Percentiles rank a stretch among this genome's conserved stretches.
phyloP scores from a whole-genome alignment of 2,113 vertebrate species.

The Rhinoderma darwinii region DNA sequence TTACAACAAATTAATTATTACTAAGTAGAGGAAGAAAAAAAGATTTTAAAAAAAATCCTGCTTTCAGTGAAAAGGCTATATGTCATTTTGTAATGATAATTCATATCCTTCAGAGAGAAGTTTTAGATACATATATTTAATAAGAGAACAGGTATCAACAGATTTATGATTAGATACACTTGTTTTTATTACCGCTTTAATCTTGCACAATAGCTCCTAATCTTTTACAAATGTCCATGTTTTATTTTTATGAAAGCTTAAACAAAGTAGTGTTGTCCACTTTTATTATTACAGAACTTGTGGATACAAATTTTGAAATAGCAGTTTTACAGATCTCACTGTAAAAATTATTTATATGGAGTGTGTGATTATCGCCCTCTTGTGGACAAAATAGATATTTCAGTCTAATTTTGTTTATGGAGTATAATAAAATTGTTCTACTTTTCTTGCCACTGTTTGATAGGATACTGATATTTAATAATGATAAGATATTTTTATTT shows the following conservation, averaged over 20 bases:
- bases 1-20: background rate
- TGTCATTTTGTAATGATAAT: background rate
- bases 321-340: background rate
- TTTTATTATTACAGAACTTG: background rate
- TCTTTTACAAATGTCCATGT: background rate
- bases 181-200: background rate
- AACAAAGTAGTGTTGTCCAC: background rate
- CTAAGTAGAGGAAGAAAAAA: background rate
- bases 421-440: background rate
- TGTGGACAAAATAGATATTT: constrained; percentile 22
- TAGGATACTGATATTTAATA: background rate
- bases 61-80: background rate
- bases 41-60: too few species aligned
- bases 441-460: background rate
- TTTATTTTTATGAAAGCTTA: background rate
- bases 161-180: background rate
- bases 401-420: background rate
- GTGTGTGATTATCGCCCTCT: constrained; percentile 33
- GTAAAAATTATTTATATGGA: background rate
- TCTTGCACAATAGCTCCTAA: background rate
- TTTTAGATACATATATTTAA: background rate
- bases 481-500: background rate
- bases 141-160: background rate
- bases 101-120: background rate
- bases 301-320: background rate